Evolutionary conservation across 2,797 vertebrate genomes (phyloP).

Genomic region (Crypturellus tataupa): DNA sequence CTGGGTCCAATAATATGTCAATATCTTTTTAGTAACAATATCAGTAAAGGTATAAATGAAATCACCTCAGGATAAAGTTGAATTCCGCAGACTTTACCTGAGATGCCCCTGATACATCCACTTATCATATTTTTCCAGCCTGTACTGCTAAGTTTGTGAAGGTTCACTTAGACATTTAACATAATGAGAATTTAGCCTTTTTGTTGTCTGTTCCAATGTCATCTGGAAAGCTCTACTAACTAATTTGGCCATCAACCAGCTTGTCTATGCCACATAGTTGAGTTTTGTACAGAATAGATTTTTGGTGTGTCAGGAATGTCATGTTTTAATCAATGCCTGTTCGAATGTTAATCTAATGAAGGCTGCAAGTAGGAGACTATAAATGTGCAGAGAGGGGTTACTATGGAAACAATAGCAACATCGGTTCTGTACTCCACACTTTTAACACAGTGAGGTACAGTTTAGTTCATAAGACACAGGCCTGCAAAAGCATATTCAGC

Average conservation of each 20-base stretch:
- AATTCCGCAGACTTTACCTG: neutral
- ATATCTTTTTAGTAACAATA: neutral
- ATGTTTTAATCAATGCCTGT: conserved; percentile 84
- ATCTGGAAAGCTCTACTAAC: conserved; percentile 78
- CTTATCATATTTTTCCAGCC: neutral
- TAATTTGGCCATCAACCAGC: conserved; percentile 80
- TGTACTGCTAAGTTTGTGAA: neutral
- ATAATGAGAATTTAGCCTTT: conserved; percentile 37
- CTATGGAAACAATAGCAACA: conserved; percentile 78
- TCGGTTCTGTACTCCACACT: neutral
- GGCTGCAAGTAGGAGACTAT: conserved; percentile 78
- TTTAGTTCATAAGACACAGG: neutral
- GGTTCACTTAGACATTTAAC: neutral
- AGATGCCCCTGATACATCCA: neutral
- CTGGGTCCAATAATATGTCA: neutral
- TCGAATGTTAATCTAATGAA: conserved; percentile 80
- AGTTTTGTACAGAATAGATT: conserved; percentile 77
- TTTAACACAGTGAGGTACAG: neutral
- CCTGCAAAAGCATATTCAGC: neutral
- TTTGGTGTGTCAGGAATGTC: conserved; percentile 75
- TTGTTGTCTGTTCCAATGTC: conserved; percentile 64
- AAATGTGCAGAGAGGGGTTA: conserved; percentile 73
- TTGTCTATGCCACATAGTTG: conserved; percentile 75
- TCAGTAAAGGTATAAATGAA: neutral
- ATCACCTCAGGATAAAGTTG: neutral